Evolutionary conservation across 2,113 vertebrate species (phyloP), one percentile per base, ranked within the genome.

Genomic region (Aegithalos caudatus): DNA sequence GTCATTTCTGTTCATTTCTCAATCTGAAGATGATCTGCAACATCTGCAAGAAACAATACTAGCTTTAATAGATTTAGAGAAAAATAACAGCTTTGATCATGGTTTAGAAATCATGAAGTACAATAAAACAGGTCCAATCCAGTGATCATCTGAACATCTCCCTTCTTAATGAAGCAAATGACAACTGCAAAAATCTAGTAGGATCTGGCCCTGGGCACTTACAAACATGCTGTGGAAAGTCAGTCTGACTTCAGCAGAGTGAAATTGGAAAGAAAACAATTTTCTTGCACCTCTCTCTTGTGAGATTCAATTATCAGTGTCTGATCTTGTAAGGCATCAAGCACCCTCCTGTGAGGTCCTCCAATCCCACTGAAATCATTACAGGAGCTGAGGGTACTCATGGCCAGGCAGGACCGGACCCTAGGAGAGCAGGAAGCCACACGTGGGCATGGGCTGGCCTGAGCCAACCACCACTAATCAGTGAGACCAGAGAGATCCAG

Each of bases 201-300:
- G 38, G 58, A 48, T 47, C 50, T 31, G 62, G 51, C 54, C 54
- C 81, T 35, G 42, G 37, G 44, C 72, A 88, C 56, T 84, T 69
- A 79, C 0, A 20, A 74, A 92, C 66, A 20, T 2, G 9, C 64
- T 64, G 56, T 54, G 47, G 50, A 80, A 96, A 93, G 44, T 64
- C 74, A 76, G 27, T 58, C 60, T 23, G 54, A 93, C 72, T 90
- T 93, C 80, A 80, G 65, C 65, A 73, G 58, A 85, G 29, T 19
- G 77, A 91, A 93, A 94, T 18, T 84, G 69, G 82, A 96, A 92
- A 91, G 69, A 92, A 93, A 96, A 95, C 70, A 66, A 92, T 95
- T 93, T 95, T 87, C 92, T 79, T 90, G 37, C 80, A 69, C 79
- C 48, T 20, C 73, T 81, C 31, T n/a, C 88, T 86, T 71, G 67